Evolutionary conservation across 2,113 vertebrate genomes (phyloP), one percentile per base, ranked within the genome.

Genomic region (Microtus ochrogaster): DNA sequence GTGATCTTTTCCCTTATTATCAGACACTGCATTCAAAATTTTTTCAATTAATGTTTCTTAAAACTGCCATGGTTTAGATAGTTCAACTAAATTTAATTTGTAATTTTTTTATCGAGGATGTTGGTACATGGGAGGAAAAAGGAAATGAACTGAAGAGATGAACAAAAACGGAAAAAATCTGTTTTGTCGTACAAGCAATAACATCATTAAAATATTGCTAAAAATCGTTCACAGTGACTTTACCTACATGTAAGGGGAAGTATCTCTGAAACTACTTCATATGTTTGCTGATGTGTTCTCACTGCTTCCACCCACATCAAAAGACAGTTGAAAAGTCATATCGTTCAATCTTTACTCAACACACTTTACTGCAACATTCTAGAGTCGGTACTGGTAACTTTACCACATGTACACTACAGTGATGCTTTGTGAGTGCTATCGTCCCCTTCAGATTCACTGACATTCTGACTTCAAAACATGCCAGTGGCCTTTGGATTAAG

Each of bases 61-160:
- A 91, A 97, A 89, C 55, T 19, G 73, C 8, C 14, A 52, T 26
- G 47, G 63, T 7, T 74, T 36, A n/a, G 22, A 36, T 72, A 22
- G 22, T 91, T 85, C 33, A 85, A 12, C 91, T 83, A 95, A 91
- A 95, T 90, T 70, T 28, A 30, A 77, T 30, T 55, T 85, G n/a
- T 83, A 74, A 89, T 83, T 70, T 7, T 7, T 2, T 94, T 85
- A 82, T 30, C 49, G 73, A 78, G 11, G 90, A 66, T 8, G 10
- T 79, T 91, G 7, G 33, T 63, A 86, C 3, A 21, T 44, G 3
- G 17, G 17, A 70, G 17, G 26, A 24, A 87, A 58, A n/a, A 22
- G 21, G 39, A 96, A 74, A 85, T 33, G 52, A 7, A 7, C 2
- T 74, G 33, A 87, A 86, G n/a, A 89, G 89, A 84, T 36, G 39